Percentiles rank a stretch among this genome's conserved stretches.
Evolutionary conservation across 2,888 invertebrate species (phyloP).

Genomic region (Lottia scabra): DNA sequence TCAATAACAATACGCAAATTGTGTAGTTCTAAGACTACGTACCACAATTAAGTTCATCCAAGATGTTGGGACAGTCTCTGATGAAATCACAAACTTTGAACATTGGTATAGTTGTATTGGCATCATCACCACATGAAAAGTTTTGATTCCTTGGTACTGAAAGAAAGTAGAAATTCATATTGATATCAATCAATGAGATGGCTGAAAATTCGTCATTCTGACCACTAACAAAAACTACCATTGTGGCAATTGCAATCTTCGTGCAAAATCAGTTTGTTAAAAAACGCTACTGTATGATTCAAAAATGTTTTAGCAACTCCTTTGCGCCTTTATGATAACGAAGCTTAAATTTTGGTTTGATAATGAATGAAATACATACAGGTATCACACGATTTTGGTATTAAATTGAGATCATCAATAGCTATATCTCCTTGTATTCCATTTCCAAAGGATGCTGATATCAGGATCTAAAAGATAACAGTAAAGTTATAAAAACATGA

Average conservation of each 20-base stretch:
- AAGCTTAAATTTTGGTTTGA: too few relatives aligned
- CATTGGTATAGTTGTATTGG: conserved; percentile 43
- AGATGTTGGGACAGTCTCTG: conserved; percentile 49
- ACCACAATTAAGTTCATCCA: conserved; percentile 60
- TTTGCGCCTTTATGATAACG: too few relatives aligned
- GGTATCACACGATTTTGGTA: conserved; percentile 34
- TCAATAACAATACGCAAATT: too few relatives aligned
- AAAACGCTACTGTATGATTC: not conserved
- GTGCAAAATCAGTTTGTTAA: not conserved
- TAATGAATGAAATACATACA: conserved; percentile 30
- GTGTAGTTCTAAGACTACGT: conserved; percentile 17
- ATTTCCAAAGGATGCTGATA: conserved; percentile 53
- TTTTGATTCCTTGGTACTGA: conserved; percentile 10
- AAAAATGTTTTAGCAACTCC: not conserved
- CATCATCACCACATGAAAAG: conserved; percentile 46
- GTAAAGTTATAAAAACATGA: too few relatives aligned
- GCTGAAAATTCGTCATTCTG: too few relatives aligned
- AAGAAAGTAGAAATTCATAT: not conserved
- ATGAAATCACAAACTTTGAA: conserved; percentile 59
- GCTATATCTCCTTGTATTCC: conserved; percentile 57
- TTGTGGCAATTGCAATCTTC: too few relatives aligned
- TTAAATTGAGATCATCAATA: conserved; percentile 59
- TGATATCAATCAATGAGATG: too few relatives aligned
- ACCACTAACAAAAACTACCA: too few relatives aligned
- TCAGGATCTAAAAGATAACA: conserved; percentile 1